Conservation (phyloP, 2,888 invertebrate genomes). For the Rapana venosa region DNA sequence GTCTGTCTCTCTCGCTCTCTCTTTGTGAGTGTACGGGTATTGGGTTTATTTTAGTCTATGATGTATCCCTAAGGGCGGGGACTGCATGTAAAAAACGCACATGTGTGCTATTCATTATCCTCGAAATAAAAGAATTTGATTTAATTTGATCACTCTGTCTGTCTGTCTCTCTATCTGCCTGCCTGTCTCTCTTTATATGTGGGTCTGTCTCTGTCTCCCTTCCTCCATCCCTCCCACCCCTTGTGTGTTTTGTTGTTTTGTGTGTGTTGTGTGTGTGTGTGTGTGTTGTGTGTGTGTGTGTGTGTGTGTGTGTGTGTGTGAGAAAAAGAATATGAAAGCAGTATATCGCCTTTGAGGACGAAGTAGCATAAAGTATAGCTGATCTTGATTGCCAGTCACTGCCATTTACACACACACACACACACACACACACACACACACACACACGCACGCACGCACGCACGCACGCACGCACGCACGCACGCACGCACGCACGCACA, state of each 20-base stretch:
- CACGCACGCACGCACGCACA: not conserved
- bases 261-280: too few species aligned
- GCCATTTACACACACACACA: not conserved
- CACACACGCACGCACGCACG: not conserved
- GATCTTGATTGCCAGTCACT: not conserved
- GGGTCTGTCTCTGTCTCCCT: not conserved
- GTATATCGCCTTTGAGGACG: too few species aligned
- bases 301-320: too few species aligned
- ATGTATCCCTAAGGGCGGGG: too few species aligned
- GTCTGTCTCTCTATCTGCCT: not conserved
- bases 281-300: not conserved
- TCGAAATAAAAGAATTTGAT: too few species aligned
- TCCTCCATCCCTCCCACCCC: not conserved
- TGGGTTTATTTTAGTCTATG: too few species aligned
- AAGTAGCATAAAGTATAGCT: too few species aligned
- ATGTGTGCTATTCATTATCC: too few species aligned
- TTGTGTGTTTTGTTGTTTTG: not conserved
- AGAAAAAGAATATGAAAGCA: too few species aligned
- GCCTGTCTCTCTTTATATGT: not conserved
- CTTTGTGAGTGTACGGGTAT: not conserved
- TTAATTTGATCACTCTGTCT: not conserved
- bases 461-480: not conserved
- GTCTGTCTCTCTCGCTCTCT: not conserved
- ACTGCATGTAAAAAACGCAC: too few species aligned
- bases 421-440: slow-evolving; percentile 1